Evolutionary conservation across 2,113 vertebrate species (phyloP).

Genomic region (western clawed frog (Xenopus tropicalis)): DNA sequence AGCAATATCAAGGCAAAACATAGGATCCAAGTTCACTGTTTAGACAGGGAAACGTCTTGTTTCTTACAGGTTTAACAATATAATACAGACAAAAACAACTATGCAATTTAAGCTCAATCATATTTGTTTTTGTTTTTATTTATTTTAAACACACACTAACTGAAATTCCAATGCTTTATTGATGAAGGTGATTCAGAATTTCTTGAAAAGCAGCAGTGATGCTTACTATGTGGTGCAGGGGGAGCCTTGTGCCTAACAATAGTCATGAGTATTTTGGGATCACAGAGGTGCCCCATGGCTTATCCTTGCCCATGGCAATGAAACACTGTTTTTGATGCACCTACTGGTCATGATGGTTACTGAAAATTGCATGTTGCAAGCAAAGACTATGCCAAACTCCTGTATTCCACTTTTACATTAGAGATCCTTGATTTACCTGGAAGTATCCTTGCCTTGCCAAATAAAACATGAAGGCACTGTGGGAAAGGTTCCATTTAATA

Average conservation of each 20-base stretch:
- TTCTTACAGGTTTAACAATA: conserved; percentile 35
- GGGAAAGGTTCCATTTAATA: no score
- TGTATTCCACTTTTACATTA: no score
- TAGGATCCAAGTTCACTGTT: conserved; percentile 48
- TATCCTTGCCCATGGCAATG: neutral
- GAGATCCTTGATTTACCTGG: no score
- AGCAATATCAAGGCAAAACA: conserved; percentile 48
- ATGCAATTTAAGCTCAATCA: conserved; percentile 32
- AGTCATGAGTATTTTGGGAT: neutral
- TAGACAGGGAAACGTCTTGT: conserved; percentile 45
- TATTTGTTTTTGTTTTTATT: conserved; percentile 12
- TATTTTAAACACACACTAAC: neutral
- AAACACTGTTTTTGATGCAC: no score
- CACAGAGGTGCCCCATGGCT: neutral
- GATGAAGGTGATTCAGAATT: neutral
- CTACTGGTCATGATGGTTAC: no score
- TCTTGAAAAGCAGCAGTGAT: neutral
- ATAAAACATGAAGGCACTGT: no score
- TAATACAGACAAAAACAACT: conserved; percentile 29
- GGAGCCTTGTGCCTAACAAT: no score
- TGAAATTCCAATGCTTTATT: neutral
- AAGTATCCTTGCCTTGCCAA: no score
- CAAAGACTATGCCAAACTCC: no score
- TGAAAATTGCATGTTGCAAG: no score
- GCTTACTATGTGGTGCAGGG: no score